Base-by-base conservation (phyloP, 2,113 vertebrate species). In the Ciconia boyciana region DNA sequence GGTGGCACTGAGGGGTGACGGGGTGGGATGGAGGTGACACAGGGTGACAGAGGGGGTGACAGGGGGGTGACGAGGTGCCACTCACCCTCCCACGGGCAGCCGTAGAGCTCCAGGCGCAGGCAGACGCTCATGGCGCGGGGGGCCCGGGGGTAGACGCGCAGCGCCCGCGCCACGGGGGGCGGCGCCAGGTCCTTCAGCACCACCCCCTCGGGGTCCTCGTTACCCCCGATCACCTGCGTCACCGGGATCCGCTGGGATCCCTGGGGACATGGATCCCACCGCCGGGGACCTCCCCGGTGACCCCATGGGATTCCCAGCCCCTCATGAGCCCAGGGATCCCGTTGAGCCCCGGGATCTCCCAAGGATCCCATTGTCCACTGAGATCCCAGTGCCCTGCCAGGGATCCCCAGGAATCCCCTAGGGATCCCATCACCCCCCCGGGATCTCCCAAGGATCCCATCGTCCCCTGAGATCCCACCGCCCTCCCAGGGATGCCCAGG, bases 81-180 rank as follows among this genome's bases (percentile, higher is more conserved):
- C 98, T 98, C 87, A 99, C 99, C 99, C 7, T 98, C 98, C 99
- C 99, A 99, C 3, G 99, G 89, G 49, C 99, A 99, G 90, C 99
- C 99, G 2, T 99, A 99, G 41, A 99, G 98, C 95, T 99, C 99
- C 24, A 99, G 98, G 28, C 99, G 98, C 51, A 99, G 98, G 96
- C 99, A 99, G 62, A 99, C 99, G 3, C 99, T 99, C 99, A 99
- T 99, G 79, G 99, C 98, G 0, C 99, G 98, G 97, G 99, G 99
- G 0, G 99, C 99, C 48, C 99, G 97, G 1, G 99, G 99, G 90
- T 99, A 99, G 94, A 99, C 99, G 2, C 99, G 99, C 28, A 99
- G 98, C 75, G 98, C 98, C 12, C 99, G 98, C 9, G 99, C 99
- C 68, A 99, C 98, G 31, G 99, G 98, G 7, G 99, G 98, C 0